phyloP scores from a whole-genome alignment of 1,140 invertebrate species.

The Polyergus mexicanus region DNA sequence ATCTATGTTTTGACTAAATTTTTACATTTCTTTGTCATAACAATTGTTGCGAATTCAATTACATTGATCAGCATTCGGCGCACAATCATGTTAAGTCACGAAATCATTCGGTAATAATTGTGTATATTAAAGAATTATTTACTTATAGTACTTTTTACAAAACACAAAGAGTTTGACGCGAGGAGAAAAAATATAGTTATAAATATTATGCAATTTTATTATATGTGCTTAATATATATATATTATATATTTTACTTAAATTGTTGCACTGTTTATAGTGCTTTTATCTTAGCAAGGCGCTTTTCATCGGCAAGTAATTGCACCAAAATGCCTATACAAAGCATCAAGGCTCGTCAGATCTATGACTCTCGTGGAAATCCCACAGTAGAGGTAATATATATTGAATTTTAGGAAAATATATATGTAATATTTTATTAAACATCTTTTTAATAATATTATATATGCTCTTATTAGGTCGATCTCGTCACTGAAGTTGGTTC shows the following conservation, averaged over 20 bases:
- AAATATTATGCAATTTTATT: neutral
- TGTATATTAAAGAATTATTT: neutral
- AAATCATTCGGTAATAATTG: neutral
- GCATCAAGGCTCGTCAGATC: constrained; percentile 98
- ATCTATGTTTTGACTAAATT: neutral
- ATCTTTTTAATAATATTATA: constrained; percentile 71
- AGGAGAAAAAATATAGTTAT: neutral
- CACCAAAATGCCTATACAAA: constrained; percentile 91
- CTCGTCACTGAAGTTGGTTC: constrained; percentile 92
- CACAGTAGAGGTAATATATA: constrained; percentile 94
- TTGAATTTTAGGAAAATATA: neutral
- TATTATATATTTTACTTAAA: neutral
- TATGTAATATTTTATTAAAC: neutral
- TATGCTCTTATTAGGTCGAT: constrained; percentile 84
- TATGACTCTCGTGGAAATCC: constrained; percentile 99
- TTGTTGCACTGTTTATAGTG: constrained; percentile 65
- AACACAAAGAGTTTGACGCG: neutral
- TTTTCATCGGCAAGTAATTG: constrained; percentile 35
- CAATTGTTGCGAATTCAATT: neutral
- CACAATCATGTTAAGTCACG: neutral
- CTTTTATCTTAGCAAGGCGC: constrained; percentile 72
- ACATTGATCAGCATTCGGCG: neutral
- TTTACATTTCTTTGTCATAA: neutral
- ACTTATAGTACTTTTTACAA: neutral
- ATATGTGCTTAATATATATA: neutral